Evolutionary conservation across 92 coral and sea anemone genomes (phyloP), one percentile per base, ranked within the genome.

Genomic region (Anthopleura xanthogrammica): DNA sequence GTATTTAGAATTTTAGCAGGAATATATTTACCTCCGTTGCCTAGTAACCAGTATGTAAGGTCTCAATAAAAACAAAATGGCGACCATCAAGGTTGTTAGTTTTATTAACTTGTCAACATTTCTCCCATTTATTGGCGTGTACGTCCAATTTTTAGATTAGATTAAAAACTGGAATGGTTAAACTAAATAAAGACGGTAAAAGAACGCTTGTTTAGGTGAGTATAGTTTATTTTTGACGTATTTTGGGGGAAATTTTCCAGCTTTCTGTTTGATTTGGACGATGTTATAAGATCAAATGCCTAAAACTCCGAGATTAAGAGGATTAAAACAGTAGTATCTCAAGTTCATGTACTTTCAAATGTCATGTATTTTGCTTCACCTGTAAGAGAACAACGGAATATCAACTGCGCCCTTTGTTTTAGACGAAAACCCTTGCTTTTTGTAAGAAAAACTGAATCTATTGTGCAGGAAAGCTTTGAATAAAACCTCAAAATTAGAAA

Each of bases 21-120:
- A 62, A 62, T 14, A 19, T 7, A 19, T 68, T 22, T 16, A 68
- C 74, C 17, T 11, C 42, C 10, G 74, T 68, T 68, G 74, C 74
- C 74, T 19, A 64, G 80, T 55, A 77, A 77, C 80, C 62, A 46
- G 60, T 52, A 22, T 20, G 24, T 12, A 7, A 41, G 79, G 16
- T 46, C 39, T 5, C 40, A 68, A 50, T 77, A 22, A 41, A 75
- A 77, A 77, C 60, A 77, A 52, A 48, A 77, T 77, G 80, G 80
- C 80, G 80, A 16, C 80, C 62, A 22, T 42, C 39, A 36, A 68
- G 74, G 4, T 24, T 20, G 20, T 75, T 2, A 39, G 5, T 17
- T 36, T 72, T 72, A 72, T 72, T 72, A 41, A 50, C 58, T 29
- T 50, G 80, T 46, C 62, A 46, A 50, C 17, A 77, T 8, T 77